These are phyloP conservation scores for Phylloscopus trochiloides DNA, from an alignment of 2,113 vertebrate species.

Conservation along the genomic window DNA sequence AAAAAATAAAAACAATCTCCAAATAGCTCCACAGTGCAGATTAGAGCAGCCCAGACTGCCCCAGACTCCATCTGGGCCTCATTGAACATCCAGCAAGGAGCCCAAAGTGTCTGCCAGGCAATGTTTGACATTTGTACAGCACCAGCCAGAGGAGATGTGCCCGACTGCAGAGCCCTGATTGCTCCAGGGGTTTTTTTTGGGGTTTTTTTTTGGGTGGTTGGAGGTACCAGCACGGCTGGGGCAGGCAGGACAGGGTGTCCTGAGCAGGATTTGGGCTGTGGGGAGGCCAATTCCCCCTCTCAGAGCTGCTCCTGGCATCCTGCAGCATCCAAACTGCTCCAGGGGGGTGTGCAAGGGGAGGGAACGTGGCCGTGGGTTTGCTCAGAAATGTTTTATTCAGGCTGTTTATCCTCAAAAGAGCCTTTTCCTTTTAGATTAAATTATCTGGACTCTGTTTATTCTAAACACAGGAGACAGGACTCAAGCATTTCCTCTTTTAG, in stretches of 20 bases:
- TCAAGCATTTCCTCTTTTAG: constrained; percentile 33
- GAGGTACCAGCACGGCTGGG: neutral
- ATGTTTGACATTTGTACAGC: neutral
- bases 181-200: neutral
- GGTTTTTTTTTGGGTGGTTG: neutral
- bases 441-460: constrained; percentile 66
- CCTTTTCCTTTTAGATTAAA: constrained; percentile 35
- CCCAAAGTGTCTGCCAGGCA: neutral
- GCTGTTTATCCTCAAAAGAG: constrained; percentile 57
- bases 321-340: neutral
- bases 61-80: neutral
- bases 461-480: constrained; percentile 49
- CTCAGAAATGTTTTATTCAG: constrained; percentile 63
- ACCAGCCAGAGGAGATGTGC: neutral
- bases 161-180: accelerated
- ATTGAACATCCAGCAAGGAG: neutral
- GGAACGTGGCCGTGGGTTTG: neutral
- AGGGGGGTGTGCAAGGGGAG: neutral
- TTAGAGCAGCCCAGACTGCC: neutral
- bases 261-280: neutral
- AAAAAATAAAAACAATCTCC: neutral
- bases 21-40: neutral
- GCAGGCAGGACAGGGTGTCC: neutral
- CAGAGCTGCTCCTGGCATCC: neutral
- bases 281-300: neutral